Base-by-base conservation (phyloP, 2,888 invertebrate species). In the Chymomyza amoena region DNA sequence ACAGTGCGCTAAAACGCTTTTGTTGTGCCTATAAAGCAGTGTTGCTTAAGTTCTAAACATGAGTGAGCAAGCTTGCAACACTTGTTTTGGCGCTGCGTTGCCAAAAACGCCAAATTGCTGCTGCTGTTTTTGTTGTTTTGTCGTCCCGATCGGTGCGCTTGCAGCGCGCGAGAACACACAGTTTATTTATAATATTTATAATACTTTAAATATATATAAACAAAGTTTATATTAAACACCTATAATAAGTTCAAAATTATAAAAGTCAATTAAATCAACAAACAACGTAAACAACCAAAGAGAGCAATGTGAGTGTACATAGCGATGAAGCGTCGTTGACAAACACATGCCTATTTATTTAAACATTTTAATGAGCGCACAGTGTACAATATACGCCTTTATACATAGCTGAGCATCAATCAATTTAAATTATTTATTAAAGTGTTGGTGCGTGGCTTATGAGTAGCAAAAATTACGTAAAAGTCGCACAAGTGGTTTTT, bases 191-290 rank as follows among this genome's bases (percentile, higher is more conserved):
- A 54, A 45, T 45, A 45, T 45, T 45, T 45, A 45, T 56, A 6
- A 56, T 1, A 6, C 13, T 18, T 20, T 20, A 57, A 57, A 25
- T 57, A 25, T 60, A 60, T 13, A 60, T 45, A 45, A 20, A 18
- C 9, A n/a, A 18, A 18, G 16, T 54, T 18, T 18, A 5, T 15
- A 5, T 15, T 4, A 54, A 54, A 45, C 39, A 10, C 65, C 63
- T 45, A 56, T 25, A 50, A 67, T 79, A 75, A 54, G 71, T 69
- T 66, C 68, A 72, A 39, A 75, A 84, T 80, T 65, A 69, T 80
- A 69, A 62, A 39, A 78, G 87, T 82, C 84, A 86, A 86, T 82
- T 81, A 69, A 50, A 59, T 57, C 16, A 52, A 57, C 59, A 54
- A 63, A 16, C 57, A 39, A 15, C 56, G 9, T 7, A 66, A 64